Percentiles rank a stretch among this genome's conserved stretches.
Evolutionary conservation across 2,113 vertebrate species (phyloP).

Genomic region (Mellivora capensis): DNA sequence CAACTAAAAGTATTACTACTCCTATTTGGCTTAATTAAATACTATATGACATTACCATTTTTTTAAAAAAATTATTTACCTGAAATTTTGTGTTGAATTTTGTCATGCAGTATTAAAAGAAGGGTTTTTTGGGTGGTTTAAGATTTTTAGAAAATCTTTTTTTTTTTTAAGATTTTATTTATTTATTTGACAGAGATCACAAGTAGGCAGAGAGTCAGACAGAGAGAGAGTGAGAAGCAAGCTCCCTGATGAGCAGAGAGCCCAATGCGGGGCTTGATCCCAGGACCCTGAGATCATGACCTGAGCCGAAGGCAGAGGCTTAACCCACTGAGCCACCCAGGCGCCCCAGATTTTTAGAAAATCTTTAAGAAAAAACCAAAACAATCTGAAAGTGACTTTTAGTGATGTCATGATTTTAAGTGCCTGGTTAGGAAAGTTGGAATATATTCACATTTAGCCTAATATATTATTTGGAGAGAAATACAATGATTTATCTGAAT

Average conservation of each 20-base stretch:
- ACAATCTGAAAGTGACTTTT: background rate
- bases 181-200: no score
- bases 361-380: background rate
- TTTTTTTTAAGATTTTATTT: no score
- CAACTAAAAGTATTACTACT: background rate
- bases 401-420: slow-evolving; percentile 19
- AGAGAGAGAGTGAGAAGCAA: no score
- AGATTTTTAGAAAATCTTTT: no score
- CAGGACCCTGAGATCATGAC: no score
- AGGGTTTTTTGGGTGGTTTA: background rate
- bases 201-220: no score
- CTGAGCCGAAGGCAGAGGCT: no score
- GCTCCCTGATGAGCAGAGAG: no score
- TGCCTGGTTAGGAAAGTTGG: background rate
- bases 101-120: background rate
- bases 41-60: background rate
- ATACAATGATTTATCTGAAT: background rate
- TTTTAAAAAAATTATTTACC: no score
- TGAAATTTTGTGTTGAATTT: slow-evolving; percentile 28
- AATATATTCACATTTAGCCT: background rate
- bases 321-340: no score
- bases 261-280: no score
- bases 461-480: slow-evolving; percentile 1
- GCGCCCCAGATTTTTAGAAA: background rate
- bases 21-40: background rate